Percentiles rank a stretch among this genome's conserved stretches.
Evolutionary conservation across 2,113 vertebrate genomes (phyloP).

Genomic region (Lanius ludovicianus): DNA sequence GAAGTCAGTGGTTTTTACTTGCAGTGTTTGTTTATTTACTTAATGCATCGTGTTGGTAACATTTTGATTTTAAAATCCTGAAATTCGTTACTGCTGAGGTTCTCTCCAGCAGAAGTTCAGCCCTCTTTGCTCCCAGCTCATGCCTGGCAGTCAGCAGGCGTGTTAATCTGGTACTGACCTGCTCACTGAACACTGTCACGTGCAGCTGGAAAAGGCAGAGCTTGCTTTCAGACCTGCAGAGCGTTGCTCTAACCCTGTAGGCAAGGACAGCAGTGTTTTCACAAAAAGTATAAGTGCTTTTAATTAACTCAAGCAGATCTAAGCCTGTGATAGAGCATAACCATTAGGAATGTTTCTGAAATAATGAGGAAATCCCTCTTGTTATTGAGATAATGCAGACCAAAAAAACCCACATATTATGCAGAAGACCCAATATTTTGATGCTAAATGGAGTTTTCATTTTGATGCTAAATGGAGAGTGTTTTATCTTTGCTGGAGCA

Average conservation of each 20-base stretch:
- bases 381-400: background rate
- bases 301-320: background rate
- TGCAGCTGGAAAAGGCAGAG: background rate
- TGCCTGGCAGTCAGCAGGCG: accelerated
- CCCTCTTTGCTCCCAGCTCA: background rate
- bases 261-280: background rate
- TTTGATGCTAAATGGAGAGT: background rate
- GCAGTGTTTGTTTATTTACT: background rate
- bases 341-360: background rate
- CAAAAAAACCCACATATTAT: background rate
- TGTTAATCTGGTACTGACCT: background rate
- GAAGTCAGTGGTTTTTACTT: background rate
- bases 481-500: background rate
- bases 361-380: background rate
- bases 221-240: background rate
- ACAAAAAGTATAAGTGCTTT: background rate
- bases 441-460: background rate
- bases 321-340: background rate
- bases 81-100: background rate
- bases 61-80: background rate
- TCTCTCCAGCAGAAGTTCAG: background rate
- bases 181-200: background rate
- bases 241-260: background rate
- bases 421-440: background rate
- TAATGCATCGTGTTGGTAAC: background rate